Evolutionary conservation across 2,113 vertebrate genomes (phyloP).

Genomic region (Tenrec ecaudatus): DNA sequence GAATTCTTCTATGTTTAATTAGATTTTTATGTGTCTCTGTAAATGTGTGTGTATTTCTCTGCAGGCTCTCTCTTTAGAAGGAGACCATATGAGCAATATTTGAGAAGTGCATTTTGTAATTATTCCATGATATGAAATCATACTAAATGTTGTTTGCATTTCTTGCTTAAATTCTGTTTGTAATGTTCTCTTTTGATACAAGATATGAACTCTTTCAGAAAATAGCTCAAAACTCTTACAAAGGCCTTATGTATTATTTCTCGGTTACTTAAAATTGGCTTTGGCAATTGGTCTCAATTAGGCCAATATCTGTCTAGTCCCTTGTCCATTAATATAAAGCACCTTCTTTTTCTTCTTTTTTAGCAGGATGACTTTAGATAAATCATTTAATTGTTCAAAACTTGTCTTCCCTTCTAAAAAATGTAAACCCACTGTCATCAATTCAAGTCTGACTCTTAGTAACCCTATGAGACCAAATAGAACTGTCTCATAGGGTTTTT

Average conservation of each 20-base stretch:
- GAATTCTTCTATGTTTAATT: background rate
- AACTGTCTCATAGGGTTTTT: background rate
- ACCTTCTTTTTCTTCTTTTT: background rate
- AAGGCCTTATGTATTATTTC: background rate
- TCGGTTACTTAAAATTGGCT: background rate
- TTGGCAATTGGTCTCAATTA: background rate
- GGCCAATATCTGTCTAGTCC: background rate
- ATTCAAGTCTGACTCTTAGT: background rate
- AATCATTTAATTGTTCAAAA: background rate
- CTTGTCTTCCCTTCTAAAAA: background rate
- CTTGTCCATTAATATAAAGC: background rate
- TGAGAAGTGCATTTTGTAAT: background rate
- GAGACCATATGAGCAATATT: background rate
- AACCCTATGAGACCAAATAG: background rate
- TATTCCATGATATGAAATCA: background rate
- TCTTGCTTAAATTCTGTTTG: background rate
- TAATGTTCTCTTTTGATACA: background rate
- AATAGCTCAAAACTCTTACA: background rate
- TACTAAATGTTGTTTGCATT: background rate
- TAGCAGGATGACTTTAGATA: background rate
- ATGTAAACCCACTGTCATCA: background rate
- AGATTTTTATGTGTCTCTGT: background rate
- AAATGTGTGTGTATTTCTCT: background rate
- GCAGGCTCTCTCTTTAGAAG: background rate
- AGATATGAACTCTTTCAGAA: background rate